These are phyloP conservation scores for Eleutherodactylus coqui DNA, from an alignment of 2,797 vertebrate species.

Conservation along the genomic window DNA sequence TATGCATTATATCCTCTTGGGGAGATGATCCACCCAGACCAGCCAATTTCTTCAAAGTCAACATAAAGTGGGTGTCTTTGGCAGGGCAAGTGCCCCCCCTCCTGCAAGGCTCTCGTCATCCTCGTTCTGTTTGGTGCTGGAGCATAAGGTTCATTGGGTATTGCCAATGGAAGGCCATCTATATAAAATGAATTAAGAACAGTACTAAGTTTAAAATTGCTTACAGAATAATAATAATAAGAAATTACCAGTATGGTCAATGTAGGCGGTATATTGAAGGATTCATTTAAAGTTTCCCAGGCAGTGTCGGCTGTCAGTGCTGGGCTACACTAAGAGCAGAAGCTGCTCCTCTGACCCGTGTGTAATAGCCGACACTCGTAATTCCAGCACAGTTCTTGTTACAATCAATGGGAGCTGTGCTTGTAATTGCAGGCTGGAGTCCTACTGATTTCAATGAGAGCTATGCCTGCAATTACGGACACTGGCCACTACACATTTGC, in stretches of 20 bases:
- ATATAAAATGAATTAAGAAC: constrained; percentile 47
- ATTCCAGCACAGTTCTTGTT: too few species aligned
- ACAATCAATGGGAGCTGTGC: too few species aligned
- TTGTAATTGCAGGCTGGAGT: too few species aligned
- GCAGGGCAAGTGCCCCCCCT: constrained; percentile 69
- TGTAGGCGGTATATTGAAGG: background rate
- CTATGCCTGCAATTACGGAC: too few species aligned
- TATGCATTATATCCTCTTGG: constrained; percentile 80
- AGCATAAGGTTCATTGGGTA: constrained; percentile 66
- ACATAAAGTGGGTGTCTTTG: constrained; percentile 81
- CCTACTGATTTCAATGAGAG: too few species aligned
- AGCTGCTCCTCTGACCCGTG: too few species aligned
- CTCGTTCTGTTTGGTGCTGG: constrained; percentile 68
- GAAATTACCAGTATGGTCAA: background rate
- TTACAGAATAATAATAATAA: background rate
- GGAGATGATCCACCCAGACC: constrained; percentile 82
- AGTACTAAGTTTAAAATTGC: rapidly evolving
- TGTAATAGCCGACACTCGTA: too few species aligned
- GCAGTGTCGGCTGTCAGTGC: too few species aligned
- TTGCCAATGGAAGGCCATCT: constrained; percentile 36
- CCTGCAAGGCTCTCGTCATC: constrained; percentile 76
- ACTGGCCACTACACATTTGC: too few species aligned
- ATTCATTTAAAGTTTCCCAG: background rate
- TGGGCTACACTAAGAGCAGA: too few species aligned
- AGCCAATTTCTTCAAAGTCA: constrained; percentile 81